These are phyloP conservation scores for Lordiphosa collinella DNA, from an alignment of 1,140 invertebrate species.

Conservation along the genomic window DNA sequence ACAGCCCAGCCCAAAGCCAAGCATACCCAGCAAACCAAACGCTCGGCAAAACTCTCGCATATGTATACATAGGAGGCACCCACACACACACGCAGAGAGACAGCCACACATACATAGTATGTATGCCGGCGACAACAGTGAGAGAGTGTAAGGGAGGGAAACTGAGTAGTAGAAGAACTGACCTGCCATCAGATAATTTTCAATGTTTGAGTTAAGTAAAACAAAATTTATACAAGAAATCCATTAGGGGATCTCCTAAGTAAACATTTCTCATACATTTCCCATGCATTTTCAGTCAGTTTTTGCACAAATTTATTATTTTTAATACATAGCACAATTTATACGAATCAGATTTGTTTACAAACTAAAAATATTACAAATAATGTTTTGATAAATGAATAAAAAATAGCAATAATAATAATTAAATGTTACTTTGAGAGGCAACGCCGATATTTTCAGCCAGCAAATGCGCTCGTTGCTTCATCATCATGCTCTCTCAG, in stretches of 20 bases:
- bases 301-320: slow-evolving; percentile 43
- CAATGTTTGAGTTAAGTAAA: too few species aligned
- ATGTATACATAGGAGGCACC: slow-evolving; percentile 4
- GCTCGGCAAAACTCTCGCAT: too few species aligned
- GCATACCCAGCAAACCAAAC: too few species aligned
- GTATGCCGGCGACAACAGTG: too few species aligned
- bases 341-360: too few species aligned
- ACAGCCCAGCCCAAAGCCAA: slow-evolving; percentile 11
- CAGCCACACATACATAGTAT: neutral
- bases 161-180: slow-evolving; percentile 28
- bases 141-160: slow-evolving; percentile 3
- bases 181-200: slow-evolving; percentile 28
- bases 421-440: slow-evolving; percentile 41
- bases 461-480: slow-evolving; percentile 75
- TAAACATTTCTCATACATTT: too few species aligned
- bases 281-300: too few species aligned
- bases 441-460: slow-evolving; percentile 72
- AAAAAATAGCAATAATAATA: neutral
- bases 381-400: too few species aligned
- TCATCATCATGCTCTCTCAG: slow-evolving; percentile 45
- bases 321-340: slow-evolving; percentile 4
- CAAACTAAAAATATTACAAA: slow-evolving; percentile 12
- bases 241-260: too few species aligned
- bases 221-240: too few species aligned
- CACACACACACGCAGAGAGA: slow-evolving; percentile 5